Conservation (phyloP, 2,888 invertebrate species). For the Eupithecia dodoneata region DNA sequence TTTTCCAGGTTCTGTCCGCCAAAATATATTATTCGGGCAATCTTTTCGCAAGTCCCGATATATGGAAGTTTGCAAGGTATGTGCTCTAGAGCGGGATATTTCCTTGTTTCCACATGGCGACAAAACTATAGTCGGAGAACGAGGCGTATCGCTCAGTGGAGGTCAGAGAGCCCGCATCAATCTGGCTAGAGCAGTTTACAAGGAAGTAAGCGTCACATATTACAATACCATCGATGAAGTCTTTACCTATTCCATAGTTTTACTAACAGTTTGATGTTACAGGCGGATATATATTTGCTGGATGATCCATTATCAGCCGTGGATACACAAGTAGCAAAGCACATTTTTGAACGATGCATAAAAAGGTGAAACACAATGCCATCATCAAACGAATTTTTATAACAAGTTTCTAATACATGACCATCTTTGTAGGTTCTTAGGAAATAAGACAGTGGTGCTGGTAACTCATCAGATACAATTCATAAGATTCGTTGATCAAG, state of each 20-base stretch:
- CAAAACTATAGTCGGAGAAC: constrained; percentile 92
- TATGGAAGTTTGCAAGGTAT: constrained; percentile 88
- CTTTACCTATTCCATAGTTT: not conserved
- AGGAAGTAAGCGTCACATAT: constrained; percentile 63
- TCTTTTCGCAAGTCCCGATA: constrained; percentile 84
- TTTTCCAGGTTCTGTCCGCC: constrained; percentile 88
- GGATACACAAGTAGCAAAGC: constrained; percentile 88
- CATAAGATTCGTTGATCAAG: constrained; percentile 86
- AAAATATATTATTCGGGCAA: constrained; percentile 96
- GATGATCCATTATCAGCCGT: constrained; percentile 91
- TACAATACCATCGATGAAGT: not conserved
- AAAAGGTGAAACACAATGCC: constrained; percentile 60
- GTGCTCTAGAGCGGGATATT: constrained; percentile 90
- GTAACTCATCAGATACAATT: constrained; percentile 95
- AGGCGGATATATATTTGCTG: constrained; percentile 89
- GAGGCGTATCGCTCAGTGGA: constrained; percentile 92
- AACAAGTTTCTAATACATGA: not conserved
- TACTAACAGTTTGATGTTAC: constrained; percentile 40
- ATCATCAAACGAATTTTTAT: not conserved
- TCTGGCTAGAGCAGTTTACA: constrained; percentile 86
- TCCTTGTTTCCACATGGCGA: constrained; percentile 91
- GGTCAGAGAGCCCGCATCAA: constrained; percentile 90
- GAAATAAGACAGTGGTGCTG: constrained; percentile 88
- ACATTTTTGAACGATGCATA: constrained; percentile 88
- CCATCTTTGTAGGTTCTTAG: constrained; percentile 72